Evolutionary conservation across 2,888 invertebrate species (phyloP).

Genomic region (Ectropis crepuscularia): DNA sequence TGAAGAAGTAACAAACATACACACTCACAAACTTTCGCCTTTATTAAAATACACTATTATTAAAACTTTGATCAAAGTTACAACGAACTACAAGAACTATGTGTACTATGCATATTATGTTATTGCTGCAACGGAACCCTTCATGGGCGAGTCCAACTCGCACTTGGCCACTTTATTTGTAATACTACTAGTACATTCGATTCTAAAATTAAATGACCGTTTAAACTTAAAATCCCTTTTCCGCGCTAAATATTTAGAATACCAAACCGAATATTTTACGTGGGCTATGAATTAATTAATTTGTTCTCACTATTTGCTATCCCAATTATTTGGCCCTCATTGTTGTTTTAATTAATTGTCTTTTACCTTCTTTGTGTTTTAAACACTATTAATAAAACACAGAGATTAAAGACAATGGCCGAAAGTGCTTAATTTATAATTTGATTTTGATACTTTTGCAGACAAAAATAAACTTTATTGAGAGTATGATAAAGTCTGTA

Average conservation of each 20-base stretch:
- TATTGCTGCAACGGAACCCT: no score
- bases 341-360: conserved; percentile 41
- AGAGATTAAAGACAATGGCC: conserved; percentile 25
- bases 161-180: no score
- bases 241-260: conserved; percentile 48
- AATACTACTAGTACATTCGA: no score
- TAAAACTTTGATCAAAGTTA: no score
- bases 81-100: no score
- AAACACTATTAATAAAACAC: conserved; percentile 36
- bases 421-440: conserved; percentile 27
- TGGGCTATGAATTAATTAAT: conserved; percentile 49
- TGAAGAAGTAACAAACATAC: no score
- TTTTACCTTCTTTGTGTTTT: conserved; percentile 40
- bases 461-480: background rate
- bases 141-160: no score
- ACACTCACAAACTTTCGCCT: no score
- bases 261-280: conserved; percentile 21
- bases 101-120: no score
- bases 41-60: no score
- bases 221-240: background rate
- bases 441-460: background rate
- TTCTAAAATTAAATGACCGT: background rate
- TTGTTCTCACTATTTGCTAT: conserved; percentile 43
- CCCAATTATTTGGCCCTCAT: conserved; percentile 41
- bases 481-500: background rate